Evolutionary conservation across 2,888 invertebrate species (phyloP).

Genomic region (Globia sparganii): DNA sequence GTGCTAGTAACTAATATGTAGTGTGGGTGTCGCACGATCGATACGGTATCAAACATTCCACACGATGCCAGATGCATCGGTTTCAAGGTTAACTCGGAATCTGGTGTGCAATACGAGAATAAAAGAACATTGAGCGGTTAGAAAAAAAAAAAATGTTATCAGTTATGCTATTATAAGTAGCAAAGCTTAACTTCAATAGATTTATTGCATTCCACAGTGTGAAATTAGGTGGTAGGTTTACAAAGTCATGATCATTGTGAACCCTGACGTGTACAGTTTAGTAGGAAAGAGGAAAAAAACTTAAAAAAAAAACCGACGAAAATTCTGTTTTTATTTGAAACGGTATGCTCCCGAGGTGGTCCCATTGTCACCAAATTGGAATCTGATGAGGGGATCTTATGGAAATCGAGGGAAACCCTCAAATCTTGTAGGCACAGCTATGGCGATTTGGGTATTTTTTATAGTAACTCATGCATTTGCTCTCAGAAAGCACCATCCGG

Average conservation of each 20-base stretch:
- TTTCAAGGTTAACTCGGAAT: conserved; percentile 5
- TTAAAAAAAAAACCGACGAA: no score
- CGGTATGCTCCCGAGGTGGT: no score
- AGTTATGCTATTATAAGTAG: not conserved
- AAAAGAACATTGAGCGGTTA: not conserved
- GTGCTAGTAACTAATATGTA: no score
- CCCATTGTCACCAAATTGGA: no score
- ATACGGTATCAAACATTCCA: conserved; percentile 20
- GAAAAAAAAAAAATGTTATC: not conserved
- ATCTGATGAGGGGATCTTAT: no score
- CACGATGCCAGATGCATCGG: conserved; percentile 8
- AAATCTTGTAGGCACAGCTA: no score
- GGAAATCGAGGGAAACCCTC: no score
- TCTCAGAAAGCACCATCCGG: no score
- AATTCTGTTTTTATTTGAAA: no score
- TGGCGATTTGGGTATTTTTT: no score
- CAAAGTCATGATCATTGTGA: not conserved
- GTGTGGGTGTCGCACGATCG: conserved; percentile 19
- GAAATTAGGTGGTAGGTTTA: not conserved
- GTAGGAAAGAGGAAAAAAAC: not conserved
- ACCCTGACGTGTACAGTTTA: not conserved
- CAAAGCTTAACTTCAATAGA: not conserved
- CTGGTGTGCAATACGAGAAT: not conserved
- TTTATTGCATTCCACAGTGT: not conserved
- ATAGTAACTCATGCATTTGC: no score